Evolutionary conservation across 1,140 invertebrate genomes (phyloP).

Genomic region (Magallana gigas): DNA sequence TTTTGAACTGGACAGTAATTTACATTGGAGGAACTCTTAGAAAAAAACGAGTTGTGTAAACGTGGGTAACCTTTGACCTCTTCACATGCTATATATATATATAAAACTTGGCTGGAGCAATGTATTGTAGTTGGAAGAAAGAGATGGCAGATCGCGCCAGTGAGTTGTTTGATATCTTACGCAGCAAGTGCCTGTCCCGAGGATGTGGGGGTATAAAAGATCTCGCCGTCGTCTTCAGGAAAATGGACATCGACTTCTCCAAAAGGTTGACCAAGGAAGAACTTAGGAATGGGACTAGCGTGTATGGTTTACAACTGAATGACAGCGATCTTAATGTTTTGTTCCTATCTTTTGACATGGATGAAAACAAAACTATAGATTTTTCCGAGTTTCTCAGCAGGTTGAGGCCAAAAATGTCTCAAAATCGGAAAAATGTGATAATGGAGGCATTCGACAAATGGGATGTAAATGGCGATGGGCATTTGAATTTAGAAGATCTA

Average conservation of each 20-base stretch:
- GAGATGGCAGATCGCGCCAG: conserved; percentile 41
- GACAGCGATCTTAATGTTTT: conserved; percentile 56
- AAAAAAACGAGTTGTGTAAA: too few species aligned
- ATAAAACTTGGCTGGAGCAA: background rate
- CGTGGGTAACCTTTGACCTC: background rate
- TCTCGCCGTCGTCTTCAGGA: conserved; percentile 61
- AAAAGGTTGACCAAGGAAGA: conserved; percentile 60
- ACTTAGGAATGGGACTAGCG: conserved; percentile 56
- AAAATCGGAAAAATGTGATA: conserved; percentile 86
- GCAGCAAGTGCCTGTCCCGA: conserved; percentile 39
- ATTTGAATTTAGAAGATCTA: conserved; percentile 91
- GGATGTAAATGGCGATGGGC: conserved; percentile 89
- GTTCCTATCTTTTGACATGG: conserved; percentile 63
- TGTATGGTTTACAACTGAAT: conserved; percentile 59
- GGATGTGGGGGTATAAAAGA: conserved; percentile 63
- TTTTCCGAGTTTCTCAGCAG: conserved; percentile 66
- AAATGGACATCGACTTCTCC: conserved; percentile 67
- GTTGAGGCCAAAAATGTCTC: conserved; percentile 87
- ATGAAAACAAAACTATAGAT: conserved; percentile 64
- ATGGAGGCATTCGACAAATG: conserved; percentile 91
- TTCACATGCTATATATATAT: background rate
- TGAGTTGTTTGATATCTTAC: conserved; percentile 43
- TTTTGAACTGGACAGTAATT: too few species aligned
- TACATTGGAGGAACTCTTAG: too few species aligned
- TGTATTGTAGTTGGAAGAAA: conserved; percentile 47